These are phyloP conservation scores for human (Homo sapiens) DNA, from an alignment of 2,113 vertebrate genomes.

Conservation along the genomic window GRCh38 chr20:16805001-16805500, in stretches of 20 bases:
- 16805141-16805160: neutral
- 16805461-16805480: neutral
- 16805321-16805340: neutral
- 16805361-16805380: neutral
- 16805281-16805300: neutral
- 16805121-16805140: neutral
- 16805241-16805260: neutral
- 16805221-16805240: neutral
- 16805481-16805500: neutral
- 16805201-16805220: neutral
- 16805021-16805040: no score
- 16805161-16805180: neutral
- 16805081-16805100: neutral
- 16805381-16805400: neutral
- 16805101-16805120: neutral
- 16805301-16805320: neutral
- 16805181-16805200: neutral
- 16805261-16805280: neutral
- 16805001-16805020: neutral
- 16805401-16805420: neutral
- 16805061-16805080: neutral
- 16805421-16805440: no score
- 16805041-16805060: neutral
- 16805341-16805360: neutral
- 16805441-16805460: neutral